Percentiles rank a stretch among this genome's conserved stretches.
phyloP scores from a whole-genome alignment of 2,113 vertebrate species.

The Zootoca vivipara region DNA sequence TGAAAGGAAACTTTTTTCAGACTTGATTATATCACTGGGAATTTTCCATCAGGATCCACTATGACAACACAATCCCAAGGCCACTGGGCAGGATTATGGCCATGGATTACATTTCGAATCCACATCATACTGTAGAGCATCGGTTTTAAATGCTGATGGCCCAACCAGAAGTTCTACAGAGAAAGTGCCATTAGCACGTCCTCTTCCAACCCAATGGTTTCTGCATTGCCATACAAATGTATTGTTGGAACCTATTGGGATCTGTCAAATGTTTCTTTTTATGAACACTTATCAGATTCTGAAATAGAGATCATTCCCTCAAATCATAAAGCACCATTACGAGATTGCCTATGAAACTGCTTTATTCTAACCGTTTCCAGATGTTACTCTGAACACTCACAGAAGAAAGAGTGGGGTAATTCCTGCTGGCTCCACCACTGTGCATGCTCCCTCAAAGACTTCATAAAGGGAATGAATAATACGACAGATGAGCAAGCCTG shows the following conservation, averaged over 20 bases:
- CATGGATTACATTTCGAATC: neutral
- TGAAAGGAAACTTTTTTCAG: neutral
- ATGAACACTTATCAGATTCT: neutral
- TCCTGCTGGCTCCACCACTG: too few species aligned
- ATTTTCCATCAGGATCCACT: neutral
- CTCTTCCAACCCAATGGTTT: neutral
- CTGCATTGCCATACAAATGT: neutral
- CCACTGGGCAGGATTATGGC: neutral
- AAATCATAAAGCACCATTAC: neutral
- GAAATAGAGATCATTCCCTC: neutral
- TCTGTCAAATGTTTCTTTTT: neutral
- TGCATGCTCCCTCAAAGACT: neutral
- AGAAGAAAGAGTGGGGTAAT: too few species aligned
- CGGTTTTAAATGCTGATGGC: neutral
- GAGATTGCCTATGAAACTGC: neutral
- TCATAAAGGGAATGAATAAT: constrained; percentile 18
- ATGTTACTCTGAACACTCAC: neutral
- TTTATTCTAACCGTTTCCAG: neutral
- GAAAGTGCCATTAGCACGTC: neutral
- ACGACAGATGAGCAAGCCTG: neutral
- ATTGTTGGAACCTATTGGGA: neutral
- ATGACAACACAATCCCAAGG: too few species aligned
- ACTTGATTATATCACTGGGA: neutral
- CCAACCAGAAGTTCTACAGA: neutral
- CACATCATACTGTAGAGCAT: neutral